These are phyloP conservation scores for Agrotis exclamationis DNA, from an alignment of 2,888 invertebrate genomes.

Conservation along the genomic window DNA sequence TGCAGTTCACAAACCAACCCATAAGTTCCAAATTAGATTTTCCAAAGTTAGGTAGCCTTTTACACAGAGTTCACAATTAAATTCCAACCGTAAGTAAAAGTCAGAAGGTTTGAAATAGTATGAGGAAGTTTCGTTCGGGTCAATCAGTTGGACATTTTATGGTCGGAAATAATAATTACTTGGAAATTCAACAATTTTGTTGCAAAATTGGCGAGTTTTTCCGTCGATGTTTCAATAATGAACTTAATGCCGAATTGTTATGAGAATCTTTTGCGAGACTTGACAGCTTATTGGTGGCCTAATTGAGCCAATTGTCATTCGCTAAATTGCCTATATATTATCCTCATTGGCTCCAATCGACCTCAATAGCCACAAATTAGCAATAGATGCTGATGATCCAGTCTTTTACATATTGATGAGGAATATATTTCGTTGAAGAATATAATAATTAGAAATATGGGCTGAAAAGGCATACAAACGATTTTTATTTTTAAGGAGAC, in stretches of 20 bases:
- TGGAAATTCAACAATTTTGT: constrained; percentile 49
- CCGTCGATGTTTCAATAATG: constrained; percentile 21
- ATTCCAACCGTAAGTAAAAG: constrained; percentile 48
- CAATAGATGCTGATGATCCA: constrained; percentile 17
- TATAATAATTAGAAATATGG: background rate
- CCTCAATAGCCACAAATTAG: constrained; percentile 46
- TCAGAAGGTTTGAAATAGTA: constrained; percentile 48
- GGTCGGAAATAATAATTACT: constrained; percentile 63
- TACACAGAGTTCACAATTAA: constrained; percentile 49
- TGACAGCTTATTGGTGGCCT: constrained; percentile 34
- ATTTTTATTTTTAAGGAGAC: too few relatives aligned
- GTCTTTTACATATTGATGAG: constrained; percentile 13
- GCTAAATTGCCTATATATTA: constrained; percentile 53
- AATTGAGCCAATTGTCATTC: constrained; percentile 50
- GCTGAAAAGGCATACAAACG: too few relatives aligned
- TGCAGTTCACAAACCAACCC: constrained; percentile 61
- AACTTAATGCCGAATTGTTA: constrained; percentile 28
- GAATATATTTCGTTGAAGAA: background rate
- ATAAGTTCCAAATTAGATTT: constrained; percentile 65
- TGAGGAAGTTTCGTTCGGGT: constrained; percentile 43
- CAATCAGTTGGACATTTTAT: constrained; percentile 61
- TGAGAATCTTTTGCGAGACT: constrained; percentile 32
- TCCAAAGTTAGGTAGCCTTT: constrained; percentile 55
- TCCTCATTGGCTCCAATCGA: constrained; percentile 47
- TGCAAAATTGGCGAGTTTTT: constrained; percentile 31